Evolutionary conservation across 1,140 invertebrate genomes (phyloP).

Genomic region (Anoplophora glabripennis): DNA sequence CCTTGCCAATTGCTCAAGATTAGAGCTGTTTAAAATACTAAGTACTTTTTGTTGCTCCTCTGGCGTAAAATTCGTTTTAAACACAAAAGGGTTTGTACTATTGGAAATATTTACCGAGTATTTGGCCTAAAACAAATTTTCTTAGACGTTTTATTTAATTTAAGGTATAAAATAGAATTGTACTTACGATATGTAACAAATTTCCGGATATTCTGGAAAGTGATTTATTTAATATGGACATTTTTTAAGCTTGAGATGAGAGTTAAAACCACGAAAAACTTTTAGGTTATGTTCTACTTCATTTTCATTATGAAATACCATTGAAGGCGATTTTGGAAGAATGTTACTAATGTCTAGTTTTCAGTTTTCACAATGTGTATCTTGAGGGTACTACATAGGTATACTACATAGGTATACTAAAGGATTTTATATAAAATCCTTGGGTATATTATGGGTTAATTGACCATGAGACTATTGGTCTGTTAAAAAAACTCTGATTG

Average conservation of each 20-base stretch:
- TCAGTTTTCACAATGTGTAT: too few relatives aligned
- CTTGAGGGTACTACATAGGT: too few relatives aligned
- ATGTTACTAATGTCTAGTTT: too few relatives aligned
- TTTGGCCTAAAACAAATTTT: slow-evolving; percentile 1
- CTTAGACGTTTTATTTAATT: background rate
- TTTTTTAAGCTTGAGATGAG: background rate
- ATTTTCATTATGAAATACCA: too few relatives aligned
- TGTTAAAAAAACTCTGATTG: too few relatives aligned
- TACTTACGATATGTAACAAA: background rate
- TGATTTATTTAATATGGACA: background rate
- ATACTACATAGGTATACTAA: too few relatives aligned
- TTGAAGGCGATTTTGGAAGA: too few relatives aligned
- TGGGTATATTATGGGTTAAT: too few relatives aligned
- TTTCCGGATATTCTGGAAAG: background rate
- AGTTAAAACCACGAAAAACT: too few relatives aligned
- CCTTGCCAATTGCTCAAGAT: slow-evolving; percentile 1
- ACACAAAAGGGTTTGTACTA: background rate
- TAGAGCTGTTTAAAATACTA: slow-evolving; percentile 6
- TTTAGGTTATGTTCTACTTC: too few relatives aligned
- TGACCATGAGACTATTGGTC: too few relatives aligned
- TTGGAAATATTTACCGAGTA: slow-evolving; percentile 4
- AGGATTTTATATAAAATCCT: too few relatives aligned
- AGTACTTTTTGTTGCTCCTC: slow-evolving; percentile 10
- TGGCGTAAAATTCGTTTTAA: background rate
- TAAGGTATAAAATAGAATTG: background rate